Evolutionary conservation across 2,888 invertebrate species (phyloP), one percentile per base, ranked within the genome.

Genomic region (Caenorhabditis sp.): DNA sequence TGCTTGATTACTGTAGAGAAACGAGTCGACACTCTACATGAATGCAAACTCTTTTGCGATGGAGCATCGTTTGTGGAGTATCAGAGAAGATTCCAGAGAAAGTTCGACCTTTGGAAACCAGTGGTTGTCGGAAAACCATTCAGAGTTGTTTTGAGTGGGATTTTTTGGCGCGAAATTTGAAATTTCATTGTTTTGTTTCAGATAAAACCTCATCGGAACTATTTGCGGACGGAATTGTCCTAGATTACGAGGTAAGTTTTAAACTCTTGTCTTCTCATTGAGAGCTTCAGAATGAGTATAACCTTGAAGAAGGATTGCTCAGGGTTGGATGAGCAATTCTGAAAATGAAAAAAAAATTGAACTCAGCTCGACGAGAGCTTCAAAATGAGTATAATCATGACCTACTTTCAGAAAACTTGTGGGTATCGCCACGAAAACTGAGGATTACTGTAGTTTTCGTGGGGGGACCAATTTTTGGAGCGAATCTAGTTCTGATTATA

Each of bases 371-470:
- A 6, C 26, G n/a, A 10, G 56, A 51, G 51, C 10, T 68, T 28
- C 47, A 10, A 47, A 64, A 16, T 35, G 24, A 28, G 44, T 44
- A 44, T 44, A 44, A 44, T 2, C 44, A 44, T 2, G 44, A n/a
- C 5, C 44, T 44, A 44, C 14, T 12, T 16, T 44, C 44, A 12
- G 44, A 12, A 12, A 12, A 44, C 16, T 44, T 44, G n/a, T 14
- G 44, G 44, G 31, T 31, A 4, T 7, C 31, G 7, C 31, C 31
- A 31, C 31, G 31, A 31, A 38, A 38, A 38, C 12, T 38, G 19
- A 2, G 22, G 49, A 14, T 49, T 49, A 49, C 49, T 49, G 49
- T 49, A 49, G 49, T 49, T 49, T 49, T 49, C 49, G 49, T 49
- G 49, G 49, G n/a, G 49, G 49, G 19, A 49, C 49, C 49, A 19